These are phyloP conservation scores for Sterrhoptilus dennistouni DNA, from an alignment of 2,113 vertebrate genomes.

Conservation along the genomic window DNA sequence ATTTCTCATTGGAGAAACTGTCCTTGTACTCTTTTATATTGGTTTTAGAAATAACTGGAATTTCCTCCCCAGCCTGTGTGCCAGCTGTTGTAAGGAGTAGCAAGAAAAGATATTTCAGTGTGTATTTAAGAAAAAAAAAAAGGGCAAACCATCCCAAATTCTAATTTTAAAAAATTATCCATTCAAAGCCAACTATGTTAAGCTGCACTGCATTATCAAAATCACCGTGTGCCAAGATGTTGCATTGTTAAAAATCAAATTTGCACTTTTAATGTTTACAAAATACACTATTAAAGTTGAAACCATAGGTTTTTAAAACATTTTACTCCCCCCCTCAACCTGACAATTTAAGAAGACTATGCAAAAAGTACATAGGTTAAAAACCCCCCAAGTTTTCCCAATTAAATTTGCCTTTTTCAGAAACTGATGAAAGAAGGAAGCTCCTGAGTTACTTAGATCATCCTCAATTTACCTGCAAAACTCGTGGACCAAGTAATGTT, in stretches of 20 bases:
- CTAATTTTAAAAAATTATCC: background rate
- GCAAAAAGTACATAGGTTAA: background rate
- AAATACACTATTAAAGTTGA: background rate
- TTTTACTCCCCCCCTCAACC: background rate
- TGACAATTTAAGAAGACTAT: background rate
- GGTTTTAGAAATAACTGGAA: constrained; percentile 90
- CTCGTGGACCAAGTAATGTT: constrained; percentile 98
- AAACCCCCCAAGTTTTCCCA: background rate
- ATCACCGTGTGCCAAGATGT: background rate
- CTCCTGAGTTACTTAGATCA: background rate
- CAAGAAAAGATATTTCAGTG: background rate
- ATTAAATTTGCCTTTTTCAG: background rate
- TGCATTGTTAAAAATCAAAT: background rate
- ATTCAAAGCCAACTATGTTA: background rate
- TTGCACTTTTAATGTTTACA: background rate
- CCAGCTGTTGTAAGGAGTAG: constrained; percentile 77
- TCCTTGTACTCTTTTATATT: constrained; percentile 97
- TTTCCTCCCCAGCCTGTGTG: constrained; percentile 93
- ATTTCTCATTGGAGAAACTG: constrained; percentile 98
- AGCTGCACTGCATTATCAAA: background rate
- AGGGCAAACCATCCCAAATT: background rate
- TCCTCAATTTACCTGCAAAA: constrained; percentile 84
- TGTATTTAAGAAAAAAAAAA: background rate
- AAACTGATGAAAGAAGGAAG: background rate
- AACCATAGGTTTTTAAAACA: rapidly evolving